Evolutionary conservation across 1,140 invertebrate species (phyloP), one percentile per base, ranked within the genome.

Genomic region (Manduca sexta): DNA sequence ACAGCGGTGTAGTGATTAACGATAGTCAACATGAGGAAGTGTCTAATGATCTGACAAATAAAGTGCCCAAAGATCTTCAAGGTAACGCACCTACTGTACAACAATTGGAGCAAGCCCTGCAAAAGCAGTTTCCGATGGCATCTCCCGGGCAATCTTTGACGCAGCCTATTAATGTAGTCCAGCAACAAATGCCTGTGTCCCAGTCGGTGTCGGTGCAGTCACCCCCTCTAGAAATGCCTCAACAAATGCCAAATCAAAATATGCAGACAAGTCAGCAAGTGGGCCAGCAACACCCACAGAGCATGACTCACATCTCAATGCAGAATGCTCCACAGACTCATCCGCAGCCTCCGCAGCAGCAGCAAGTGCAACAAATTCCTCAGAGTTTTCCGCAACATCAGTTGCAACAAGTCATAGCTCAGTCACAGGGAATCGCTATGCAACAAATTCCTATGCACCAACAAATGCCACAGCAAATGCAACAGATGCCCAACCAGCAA

Each of bases 301-400:
- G 84, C 60, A 84, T 87, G 83, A 84, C 86, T n/a, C 84, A 86
- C 51, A 83, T 85, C 38, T 84, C 76, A 30, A 76, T 84, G 74
- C 82, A 85, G 48, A 79, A 77, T 60, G 53, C 77, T 31, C 51
- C 71, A 5, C 72, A 78, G 35, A 69, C 45, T 60, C 84, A 86
- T 42, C 70, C 76, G 8, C 77, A 75, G 38, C 69, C 70, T 2
- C 65, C 64, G 8, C 82, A 70, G 56, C 82, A 73, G 45, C 81
- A 81, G 40, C 77, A 80, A 60, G 86, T 86, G 13, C 84, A 86
- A 49, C 80, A 85, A 64, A 86, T 85, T 46, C 81, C 87, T 39
- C 87, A 88, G 58, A 88, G 87, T 56, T 86, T 88, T 56, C 88
- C 88, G 17, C 84, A 87, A 49, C 86, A 88, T 55, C 88, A 88